These are phyloP conservation scores for Gymnocheta viridis DNA, from an alignment of 2,888 invertebrate genomes.

Conservation along the genomic window DNA sequence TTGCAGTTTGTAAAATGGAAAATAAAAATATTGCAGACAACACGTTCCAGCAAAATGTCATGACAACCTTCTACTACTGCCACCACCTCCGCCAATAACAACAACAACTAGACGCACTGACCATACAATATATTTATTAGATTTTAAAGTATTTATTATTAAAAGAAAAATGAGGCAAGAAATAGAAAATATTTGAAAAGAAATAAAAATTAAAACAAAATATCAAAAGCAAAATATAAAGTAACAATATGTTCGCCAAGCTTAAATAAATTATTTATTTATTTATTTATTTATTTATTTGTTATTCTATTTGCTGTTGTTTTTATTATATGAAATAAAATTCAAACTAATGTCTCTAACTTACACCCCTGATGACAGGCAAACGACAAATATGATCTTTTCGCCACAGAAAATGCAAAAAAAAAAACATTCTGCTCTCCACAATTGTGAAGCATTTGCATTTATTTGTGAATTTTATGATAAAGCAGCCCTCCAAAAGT, in stretches of 20 bases:
- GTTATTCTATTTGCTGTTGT: not conserved
- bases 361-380: conserved; percentile 68
- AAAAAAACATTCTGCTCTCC: not conserved
- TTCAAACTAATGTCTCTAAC: conserved; percentile 54
- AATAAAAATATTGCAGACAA: conserved; percentile 66
- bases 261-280: conserved; percentile 58
- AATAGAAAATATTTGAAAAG: conserved; percentile 4
- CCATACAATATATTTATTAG: conserved; percentile 45
- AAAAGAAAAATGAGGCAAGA: conserved; percentile 26
- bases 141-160: conserved; percentile 63
- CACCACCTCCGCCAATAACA: conserved; percentile 14
- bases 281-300: conserved; percentile 31
- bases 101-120: conserved; percentile 9
- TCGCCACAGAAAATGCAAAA: not conserved
- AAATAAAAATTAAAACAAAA: conserved; percentile 10
- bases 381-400: conserved; percentile 67
- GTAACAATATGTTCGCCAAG: conserved; percentile 52
- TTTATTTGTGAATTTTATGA: conserved; percentile 8
- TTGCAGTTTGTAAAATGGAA: conserved; percentile 53
- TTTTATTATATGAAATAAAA: conserved; percentile 26
- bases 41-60: conserved; percentile 68
- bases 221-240: conserved; percentile 17
- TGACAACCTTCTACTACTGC: conserved; percentile 60
- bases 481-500: conserved; percentile 1
- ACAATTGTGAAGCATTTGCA: conserved; percentile 37